Percentiles rank a stretch among this genome's conserved stretches.
These are phyloP conservation scores for Heterodera schachtii DNA, from an alignment of 1,140 invertebrate genomes.

Conservation along the genomic window DNA sequence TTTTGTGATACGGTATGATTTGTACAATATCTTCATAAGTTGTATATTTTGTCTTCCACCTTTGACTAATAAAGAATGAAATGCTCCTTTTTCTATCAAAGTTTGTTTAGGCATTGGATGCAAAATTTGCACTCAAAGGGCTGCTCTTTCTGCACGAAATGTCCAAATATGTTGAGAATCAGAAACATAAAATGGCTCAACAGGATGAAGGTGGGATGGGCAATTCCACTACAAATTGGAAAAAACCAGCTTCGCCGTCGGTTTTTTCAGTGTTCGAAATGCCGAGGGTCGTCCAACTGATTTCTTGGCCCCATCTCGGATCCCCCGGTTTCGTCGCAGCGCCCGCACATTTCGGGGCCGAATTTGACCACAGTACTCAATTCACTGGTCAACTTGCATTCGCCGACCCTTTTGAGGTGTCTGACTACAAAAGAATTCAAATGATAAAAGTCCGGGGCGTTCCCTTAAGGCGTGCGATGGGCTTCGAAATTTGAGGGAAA, in stretches of 20 bases:
- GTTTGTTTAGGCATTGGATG: constrained; percentile 75
- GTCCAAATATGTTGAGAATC: constrained; percentile 69
- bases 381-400: constrained; percentile 71
- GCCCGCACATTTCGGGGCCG: constrained; percentile 85
- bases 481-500: constrained; percentile 71
- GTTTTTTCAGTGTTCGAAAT: constrained; percentile 27
- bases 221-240: not conserved
- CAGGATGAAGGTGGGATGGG: constrained; percentile 29
- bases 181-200: constrained; percentile 68
- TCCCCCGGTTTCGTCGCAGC: constrained; percentile 75
- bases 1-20: no score
- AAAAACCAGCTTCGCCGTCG: not conserved
- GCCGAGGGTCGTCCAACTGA: constrained; percentile 46
- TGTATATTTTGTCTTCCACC: no score
- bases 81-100: no score
- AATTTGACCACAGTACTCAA: constrained; percentile 69
- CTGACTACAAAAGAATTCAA: not conserved
- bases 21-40: no score
- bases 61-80: no score
- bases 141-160: constrained; percentile 95
- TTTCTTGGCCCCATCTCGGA: constrained; percentile 51
- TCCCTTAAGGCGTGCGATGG: constrained; percentile 72
- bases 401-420: constrained; percentile 71
- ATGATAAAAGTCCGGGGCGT: no score
- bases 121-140: constrained; percentile 86